Conservation (phyloP, 2,797 vertebrate genomes). For the Lemur catta region DNA sequence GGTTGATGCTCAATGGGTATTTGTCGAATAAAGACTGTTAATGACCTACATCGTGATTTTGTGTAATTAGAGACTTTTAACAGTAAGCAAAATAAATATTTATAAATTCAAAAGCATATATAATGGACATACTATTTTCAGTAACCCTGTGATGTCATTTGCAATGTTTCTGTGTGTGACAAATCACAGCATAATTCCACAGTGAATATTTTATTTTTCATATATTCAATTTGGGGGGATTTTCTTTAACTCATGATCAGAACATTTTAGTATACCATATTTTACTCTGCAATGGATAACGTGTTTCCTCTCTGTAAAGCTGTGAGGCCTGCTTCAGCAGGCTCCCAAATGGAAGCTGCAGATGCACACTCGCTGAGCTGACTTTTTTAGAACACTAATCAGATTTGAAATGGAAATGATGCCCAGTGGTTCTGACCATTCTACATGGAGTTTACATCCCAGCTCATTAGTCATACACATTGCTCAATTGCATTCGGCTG, state of each 20-base stretch:
- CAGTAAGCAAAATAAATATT: neutral
- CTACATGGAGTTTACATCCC: rapidly evolving
- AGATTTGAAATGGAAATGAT: neutral
- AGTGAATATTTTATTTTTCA: neutral
- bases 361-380: rapidly evolving
- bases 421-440: neutral
- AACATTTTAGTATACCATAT: neutral
- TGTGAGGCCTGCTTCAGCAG: neutral
- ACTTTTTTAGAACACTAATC: neutral
- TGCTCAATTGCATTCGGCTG: neutral
- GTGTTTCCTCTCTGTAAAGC: neutral
- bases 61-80: neutral
- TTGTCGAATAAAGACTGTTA: neutral
- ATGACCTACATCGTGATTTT: neutral
- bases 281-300: neutral
- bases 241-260: neutral
- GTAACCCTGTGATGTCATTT: neutral
- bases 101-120: neutral
- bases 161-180: neutral
- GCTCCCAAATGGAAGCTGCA: neutral
- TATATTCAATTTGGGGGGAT: neutral
- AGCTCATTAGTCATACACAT: neutral
- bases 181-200: neutral
- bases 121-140: neutral
- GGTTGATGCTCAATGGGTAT: neutral